phyloP scores from a whole-genome alignment of 2,113 vertebrate genomes.

The Gasterosteus nipponicus region DNA sequence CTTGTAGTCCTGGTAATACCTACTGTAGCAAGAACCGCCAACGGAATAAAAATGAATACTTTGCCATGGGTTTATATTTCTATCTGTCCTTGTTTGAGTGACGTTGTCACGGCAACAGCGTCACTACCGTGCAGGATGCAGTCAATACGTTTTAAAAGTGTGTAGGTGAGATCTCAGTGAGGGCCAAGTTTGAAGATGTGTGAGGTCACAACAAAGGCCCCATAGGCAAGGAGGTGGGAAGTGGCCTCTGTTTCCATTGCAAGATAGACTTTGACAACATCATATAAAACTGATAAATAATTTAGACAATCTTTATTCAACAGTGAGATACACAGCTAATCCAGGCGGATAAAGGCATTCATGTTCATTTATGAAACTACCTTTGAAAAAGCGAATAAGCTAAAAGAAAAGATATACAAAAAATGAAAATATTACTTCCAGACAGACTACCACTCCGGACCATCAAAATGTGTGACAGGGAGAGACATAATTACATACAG shows the following conservation, averaged over 20 bases:
- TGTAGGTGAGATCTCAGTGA: neutral
- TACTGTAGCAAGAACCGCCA: neutral
- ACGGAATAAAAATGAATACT: neutral
- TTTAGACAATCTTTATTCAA: constrained; percentile 35
- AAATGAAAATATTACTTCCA: neutral
- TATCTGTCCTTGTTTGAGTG: neutral
- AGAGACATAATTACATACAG: neutral
- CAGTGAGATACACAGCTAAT: constrained; percentile 12
- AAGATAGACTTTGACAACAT: neutral
- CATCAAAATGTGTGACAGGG: neutral
- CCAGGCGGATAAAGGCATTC: neutral
- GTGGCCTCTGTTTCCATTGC: neutral
- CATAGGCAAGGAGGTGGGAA: neutral
- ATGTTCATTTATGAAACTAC: neutral
- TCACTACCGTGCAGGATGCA: neutral
- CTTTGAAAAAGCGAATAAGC: constrained; percentile 24
- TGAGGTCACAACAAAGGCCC: neutral
- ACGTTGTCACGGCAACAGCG: neutral
- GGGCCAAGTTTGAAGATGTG: neutral
- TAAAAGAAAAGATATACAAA: neutral
- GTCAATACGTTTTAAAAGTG: neutral
- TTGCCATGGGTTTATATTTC: neutral
- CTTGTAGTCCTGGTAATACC: neutral
- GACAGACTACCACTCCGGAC: neutral
- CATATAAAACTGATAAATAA: neutral